Evolutionary conservation across 2,888 invertebrate species (phyloP), one percentile per base, ranked within the genome.

Genomic region (Lasioglossum vierecki): DNA sequence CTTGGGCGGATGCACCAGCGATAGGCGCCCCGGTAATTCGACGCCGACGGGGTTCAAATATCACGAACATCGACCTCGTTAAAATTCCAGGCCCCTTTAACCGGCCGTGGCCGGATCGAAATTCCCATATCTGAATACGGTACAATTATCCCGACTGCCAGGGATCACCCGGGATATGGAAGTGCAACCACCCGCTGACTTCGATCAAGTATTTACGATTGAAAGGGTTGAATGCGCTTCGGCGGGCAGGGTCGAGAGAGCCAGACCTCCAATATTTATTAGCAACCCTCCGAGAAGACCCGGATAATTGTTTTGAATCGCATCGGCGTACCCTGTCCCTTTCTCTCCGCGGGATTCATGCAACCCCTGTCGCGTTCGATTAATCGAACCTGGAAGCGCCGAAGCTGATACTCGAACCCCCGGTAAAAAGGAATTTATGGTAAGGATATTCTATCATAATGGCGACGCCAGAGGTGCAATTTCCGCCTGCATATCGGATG

Each of bases 401-500:
- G 44, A 2, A 26, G 44, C 46, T 44, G 82, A 79, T 80, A 77
- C 15, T 44, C 76, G 73, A 77, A 68, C 71, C 41, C 71, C 41
- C 44, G 49, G 80, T 49, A 44, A 66, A 79, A 76, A 75, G 79
- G 74, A 82, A 85, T 86, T 82, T 80, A 86, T 85, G 79, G 77
- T 44, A 71, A 75, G 78, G 53, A 82, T 85, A 87, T 83, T 83
- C 86, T 49, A 79, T 77, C 78, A 77, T 80, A 86, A 87, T 71
- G 83, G 76, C 44, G 80, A 83, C 82, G 80, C 63, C 30, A 66
- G 76, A 46, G 74, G 75, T 82, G 82, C 86, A 86, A 86, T 86
- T 86, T 82, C 82, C 80, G 49, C 41, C 85, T 70, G 85, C 85
- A 85, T 86, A 86, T 86, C 85, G 80, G 82, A 85, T 80, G 82